phyloP scores from a whole-genome alignment of 2,113 vertebrate genomes.

The Phylloscopus trochilus region DNA sequence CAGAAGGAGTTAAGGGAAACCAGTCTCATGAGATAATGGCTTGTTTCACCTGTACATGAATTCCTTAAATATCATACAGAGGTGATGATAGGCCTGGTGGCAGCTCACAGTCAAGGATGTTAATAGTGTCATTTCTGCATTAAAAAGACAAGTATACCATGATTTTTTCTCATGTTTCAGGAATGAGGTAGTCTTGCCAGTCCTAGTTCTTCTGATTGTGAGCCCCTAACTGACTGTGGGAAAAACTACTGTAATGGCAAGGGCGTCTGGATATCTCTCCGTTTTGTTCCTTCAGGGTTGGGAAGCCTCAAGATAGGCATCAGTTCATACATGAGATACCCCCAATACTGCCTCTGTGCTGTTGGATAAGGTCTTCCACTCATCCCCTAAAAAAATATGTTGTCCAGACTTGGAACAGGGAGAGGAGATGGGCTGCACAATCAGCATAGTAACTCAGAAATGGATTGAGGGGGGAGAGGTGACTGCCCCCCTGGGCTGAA shows the following conservation, averaged over 20 bases:
- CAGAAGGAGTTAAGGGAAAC: not conserved
- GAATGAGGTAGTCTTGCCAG: not conserved
- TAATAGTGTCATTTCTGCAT: not conserved
- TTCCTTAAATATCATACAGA: not conserved
- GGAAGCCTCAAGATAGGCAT: not conserved
- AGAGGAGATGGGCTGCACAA: not conserved
- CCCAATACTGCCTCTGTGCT: not conserved
- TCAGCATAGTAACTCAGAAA: not conserved
- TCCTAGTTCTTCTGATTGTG: not conserved
- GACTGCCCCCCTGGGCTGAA: not conserved
- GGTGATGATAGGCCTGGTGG: not conserved
- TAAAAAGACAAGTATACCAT: not conserved
- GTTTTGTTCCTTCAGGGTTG: not conserved
- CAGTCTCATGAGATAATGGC: not conserved
- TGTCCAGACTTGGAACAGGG: not conserved
- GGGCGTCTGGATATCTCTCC: not conserved
- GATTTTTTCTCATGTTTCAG: not conserved
- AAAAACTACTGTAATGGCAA: not conserved
- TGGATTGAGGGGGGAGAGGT: not conserved
- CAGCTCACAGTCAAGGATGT: not conserved
- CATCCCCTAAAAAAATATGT: not conserved
- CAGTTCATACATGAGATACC: not conserved
- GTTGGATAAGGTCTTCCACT: not conserved
- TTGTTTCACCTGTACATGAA: not conserved
- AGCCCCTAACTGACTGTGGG: not conserved